Conservation (phyloP, 2,113 vertebrate species). For the Amphiprion percula region DNA sequence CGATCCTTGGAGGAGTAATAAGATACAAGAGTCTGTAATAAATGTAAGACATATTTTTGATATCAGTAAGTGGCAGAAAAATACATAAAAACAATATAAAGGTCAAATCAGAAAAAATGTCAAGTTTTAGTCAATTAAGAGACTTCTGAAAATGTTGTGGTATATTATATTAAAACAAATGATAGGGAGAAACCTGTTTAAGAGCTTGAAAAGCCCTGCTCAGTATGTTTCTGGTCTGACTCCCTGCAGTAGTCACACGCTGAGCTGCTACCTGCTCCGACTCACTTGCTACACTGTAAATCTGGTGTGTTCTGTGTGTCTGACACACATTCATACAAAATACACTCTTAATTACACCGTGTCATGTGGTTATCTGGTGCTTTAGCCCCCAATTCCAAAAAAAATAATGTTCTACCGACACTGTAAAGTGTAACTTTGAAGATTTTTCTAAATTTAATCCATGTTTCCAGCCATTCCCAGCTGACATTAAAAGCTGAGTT, state of each 20-base stretch:
- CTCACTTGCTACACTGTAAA: background rate
- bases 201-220: background rate
- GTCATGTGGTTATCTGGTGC: slow-evolving; percentile 63
- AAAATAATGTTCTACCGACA: slow-evolving; percentile 40
- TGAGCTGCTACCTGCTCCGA: slow-evolving; percentile 18
- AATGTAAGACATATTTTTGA: no score
- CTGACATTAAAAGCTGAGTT: slow-evolving; percentile 76
- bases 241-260: background rate
- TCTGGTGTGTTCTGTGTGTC: background rate
- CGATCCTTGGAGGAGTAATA: no score
- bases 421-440: slow-evolving; percentile 71
- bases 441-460: slow-evolving; percentile 75
- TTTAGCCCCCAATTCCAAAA: slow-evolving; percentile 25
- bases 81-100: no score
- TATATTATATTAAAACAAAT: background rate
- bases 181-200: no score
- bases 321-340: slow-evolving; percentile 20
- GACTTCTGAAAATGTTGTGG: no score
- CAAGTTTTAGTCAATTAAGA: no score
- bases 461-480: slow-evolving; percentile 57
- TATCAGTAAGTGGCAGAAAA: no score
- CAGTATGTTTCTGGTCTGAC: slow-evolving; percentile 4
- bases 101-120: no score
- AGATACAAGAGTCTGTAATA: no score
- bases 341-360: slow-evolving; percentile 50